These are phyloP conservation scores for Lasius fuliginosus DNA, from an alignment of 2,888 invertebrate genomes.

Conservation along the genomic window DNA sequence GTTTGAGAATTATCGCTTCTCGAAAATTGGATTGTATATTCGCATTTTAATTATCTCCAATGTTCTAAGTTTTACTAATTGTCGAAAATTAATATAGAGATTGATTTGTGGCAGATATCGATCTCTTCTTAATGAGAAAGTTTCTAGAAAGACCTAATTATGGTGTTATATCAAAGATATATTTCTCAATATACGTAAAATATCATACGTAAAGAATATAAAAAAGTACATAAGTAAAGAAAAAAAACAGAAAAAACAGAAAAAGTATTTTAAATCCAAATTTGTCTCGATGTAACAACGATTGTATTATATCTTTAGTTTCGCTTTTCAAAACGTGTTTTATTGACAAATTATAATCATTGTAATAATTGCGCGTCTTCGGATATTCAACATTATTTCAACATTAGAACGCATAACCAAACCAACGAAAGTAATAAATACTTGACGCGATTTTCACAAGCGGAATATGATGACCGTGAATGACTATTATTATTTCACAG, in stretches of 20 bases:
- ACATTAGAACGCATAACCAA: background rate
- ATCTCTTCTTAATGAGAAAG: background rate
- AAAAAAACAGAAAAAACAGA: no score
- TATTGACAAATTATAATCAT: background rate
- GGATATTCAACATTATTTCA: background rate
- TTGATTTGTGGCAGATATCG: background rate
- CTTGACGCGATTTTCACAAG: conserved; percentile 38
- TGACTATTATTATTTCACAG: conserved; percentile 26
- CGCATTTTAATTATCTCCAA: background rate
- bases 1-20: background rate
- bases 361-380: background rate
- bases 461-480: conserved; percentile 7
- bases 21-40: background rate
- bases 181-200: background rate
- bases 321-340: background rate
- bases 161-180: background rate
- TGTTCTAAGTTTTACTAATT: background rate
- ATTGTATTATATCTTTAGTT: background rate
- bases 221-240: background rate
- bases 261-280: conserved; percentile 3
- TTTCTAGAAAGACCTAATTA: background rate
- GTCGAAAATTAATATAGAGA: background rate
- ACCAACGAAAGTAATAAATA: background rate
- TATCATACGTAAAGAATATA: background rate
- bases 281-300: background rate